Evolutionary conservation across 2,797 vertebrate genomes (phyloP).

Genomic region (Buphagus erythrorhynchus): DNA sequence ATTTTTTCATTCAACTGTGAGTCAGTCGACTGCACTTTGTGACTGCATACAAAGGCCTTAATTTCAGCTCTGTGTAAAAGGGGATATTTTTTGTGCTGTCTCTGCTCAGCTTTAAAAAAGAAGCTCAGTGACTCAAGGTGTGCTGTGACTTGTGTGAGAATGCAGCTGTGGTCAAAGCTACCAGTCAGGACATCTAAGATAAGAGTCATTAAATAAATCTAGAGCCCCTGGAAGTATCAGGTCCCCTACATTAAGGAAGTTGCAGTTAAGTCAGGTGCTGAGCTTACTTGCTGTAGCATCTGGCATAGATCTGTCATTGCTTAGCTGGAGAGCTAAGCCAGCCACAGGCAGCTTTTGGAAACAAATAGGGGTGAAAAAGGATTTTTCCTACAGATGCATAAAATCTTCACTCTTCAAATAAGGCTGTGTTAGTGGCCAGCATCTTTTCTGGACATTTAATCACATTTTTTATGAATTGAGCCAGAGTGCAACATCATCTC

Average conservation of each 20-base stretch:
- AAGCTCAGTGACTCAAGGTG: not conserved
- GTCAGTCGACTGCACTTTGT: not conserved
- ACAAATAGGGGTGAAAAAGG: not conserved
- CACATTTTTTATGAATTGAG: accelerated
- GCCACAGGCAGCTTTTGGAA: not conserved
- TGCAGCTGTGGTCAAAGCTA: not conserved
- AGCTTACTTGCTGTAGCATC: not conserved
- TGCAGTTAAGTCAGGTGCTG: not conserved
- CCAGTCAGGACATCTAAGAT: not conserved
- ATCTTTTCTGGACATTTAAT: not conserved
- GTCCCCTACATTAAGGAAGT: not conserved
- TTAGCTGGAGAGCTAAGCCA: not conserved
- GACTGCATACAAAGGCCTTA: not conserved
- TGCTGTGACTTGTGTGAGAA: not conserved
- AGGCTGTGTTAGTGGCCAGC: not conserved
- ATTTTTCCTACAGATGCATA: not conserved
- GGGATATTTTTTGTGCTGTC: not conserved
- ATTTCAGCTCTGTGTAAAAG: not conserved
- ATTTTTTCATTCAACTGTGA: not conserved
- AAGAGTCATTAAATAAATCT: not conserved
- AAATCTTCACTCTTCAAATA: not conserved
- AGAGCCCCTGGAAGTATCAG: not conserved
- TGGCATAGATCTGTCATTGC: not conserved
- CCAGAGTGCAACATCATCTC: not conserved
- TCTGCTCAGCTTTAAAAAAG: not conserved